phyloP scores from a whole-genome alignment of 2,888 invertebrate species.

The Conomelus anceps region DNA sequence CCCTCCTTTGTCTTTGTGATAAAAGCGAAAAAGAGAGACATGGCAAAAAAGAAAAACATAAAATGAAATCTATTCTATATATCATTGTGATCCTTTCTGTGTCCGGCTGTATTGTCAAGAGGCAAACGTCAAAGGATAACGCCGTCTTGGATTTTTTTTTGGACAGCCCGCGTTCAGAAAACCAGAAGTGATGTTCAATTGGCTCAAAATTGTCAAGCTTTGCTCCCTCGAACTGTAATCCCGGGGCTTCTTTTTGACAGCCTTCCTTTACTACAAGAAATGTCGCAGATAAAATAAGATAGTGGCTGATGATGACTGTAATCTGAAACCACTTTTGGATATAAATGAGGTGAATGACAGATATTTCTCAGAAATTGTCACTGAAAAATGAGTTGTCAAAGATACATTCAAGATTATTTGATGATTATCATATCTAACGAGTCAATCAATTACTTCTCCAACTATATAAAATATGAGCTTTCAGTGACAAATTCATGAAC shows the following conservation, averaged over 20 bases:
- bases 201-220: background rate
- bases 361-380: no score
- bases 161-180: background rate
- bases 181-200: constrained; percentile 8
- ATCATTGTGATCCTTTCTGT: background rate
- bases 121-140: background rate
- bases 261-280: background rate
- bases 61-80: background rate
- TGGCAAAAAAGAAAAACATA: background rate
- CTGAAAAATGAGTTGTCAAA: background rate
- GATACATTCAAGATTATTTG: no score
- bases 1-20: background rate
- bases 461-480: no score
- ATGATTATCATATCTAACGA: background rate
- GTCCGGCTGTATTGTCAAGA: background rate
- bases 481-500: no score
- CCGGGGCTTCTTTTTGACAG: background rate
- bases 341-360: background rate
- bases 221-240: background rate
- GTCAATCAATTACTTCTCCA: no score
- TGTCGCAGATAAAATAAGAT: background rate
- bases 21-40: background rate
- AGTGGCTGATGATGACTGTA: background rate
- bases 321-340: background rate
- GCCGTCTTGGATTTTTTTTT: background rate